phyloP scores from a whole-genome alignment of 2,888 invertebrate genomes.

The Luperina nickerlii region DNA sequence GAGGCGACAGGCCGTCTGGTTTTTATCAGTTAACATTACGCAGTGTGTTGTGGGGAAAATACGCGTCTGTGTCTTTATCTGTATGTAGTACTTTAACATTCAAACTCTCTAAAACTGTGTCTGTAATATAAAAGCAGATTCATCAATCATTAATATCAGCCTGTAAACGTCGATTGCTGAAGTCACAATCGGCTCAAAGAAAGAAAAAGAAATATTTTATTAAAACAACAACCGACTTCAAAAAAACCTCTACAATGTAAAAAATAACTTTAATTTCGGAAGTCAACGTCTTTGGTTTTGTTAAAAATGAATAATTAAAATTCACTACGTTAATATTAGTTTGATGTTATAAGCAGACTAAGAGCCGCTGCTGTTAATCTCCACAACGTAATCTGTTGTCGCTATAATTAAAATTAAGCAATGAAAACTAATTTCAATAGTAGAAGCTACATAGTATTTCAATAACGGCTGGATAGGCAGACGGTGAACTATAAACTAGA shows the following conservation, averaged over 20 bases:
- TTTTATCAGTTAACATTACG: constrained; percentile 45
- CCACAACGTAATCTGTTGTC: no score
- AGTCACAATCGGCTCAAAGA: neutral
- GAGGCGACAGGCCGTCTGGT: constrained; percentile 53
- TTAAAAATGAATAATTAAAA: neutral
- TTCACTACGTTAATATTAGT: neutral
- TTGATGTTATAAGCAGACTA: neutral
- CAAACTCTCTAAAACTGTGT: constrained; percentile 11
- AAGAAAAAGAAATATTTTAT: neutral
- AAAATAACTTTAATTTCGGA: no score
- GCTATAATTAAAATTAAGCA: neutral
- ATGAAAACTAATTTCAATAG: neutral
- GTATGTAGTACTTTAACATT: constrained; percentile 22
- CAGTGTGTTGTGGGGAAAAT: constrained; percentile 17
- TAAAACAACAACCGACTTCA: no score
- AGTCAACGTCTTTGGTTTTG: neutral
- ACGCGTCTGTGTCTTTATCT: constrained; percentile 27
- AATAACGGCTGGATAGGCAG: neutral
- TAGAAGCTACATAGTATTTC: neutral
- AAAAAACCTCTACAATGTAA: no score
- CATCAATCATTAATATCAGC: neutral
- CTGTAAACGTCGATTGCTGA: neutral
- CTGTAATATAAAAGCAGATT: neutral
- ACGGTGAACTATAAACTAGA: neutral
- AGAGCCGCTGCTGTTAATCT: neutral